Conservation (phyloP, 2,888 invertebrate genomes). For the Romanomermis culicivorax region DNA sequence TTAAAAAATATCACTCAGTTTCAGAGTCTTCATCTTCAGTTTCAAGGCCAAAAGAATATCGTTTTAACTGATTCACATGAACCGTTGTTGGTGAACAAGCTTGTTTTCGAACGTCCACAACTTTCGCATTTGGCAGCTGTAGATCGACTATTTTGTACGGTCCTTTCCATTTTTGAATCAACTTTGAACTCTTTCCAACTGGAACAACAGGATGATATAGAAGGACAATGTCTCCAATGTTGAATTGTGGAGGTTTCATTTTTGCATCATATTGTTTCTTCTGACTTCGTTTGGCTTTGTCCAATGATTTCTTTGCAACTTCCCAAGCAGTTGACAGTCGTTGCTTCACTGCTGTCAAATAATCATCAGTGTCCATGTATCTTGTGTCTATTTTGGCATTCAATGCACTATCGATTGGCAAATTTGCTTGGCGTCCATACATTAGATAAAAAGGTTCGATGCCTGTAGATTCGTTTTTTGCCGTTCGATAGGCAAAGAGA, state of each 20-base stretch:
- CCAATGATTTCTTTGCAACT: not conserved
- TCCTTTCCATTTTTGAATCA: not conserved
- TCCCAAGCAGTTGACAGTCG: not conserved
- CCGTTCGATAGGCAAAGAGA: slow-evolving; percentile 15
- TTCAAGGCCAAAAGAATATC: no score
- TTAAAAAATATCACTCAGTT: no score
- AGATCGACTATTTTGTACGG: not conserved
- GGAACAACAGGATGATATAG: not conserved
- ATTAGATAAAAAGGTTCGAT: slow-evolving; percentile 15
- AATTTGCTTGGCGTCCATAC: slow-evolving; percentile 12
- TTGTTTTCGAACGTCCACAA: not conserved
- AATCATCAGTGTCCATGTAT: not conserved
- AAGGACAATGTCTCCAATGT: not conserved
- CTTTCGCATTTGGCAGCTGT: not conserved
- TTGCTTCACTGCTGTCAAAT: not conserved
- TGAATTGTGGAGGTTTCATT: not conserved
- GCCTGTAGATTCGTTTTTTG: slow-evolving; percentile 12
- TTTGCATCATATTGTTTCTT: slow-evolving; percentile 1
- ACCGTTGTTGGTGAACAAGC: not conserved
- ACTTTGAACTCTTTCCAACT: not conserved
- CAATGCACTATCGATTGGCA: slow-evolving; percentile 13
- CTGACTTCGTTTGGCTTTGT: not conserved
- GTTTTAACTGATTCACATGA: slow-evolving; percentile 1
- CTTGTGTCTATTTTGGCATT: not conserved
- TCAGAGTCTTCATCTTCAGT: no score